Base-by-base conservation (phyloP, 2,888 invertebrate species). In the Sphaerophoria rueppellii region DNA sequence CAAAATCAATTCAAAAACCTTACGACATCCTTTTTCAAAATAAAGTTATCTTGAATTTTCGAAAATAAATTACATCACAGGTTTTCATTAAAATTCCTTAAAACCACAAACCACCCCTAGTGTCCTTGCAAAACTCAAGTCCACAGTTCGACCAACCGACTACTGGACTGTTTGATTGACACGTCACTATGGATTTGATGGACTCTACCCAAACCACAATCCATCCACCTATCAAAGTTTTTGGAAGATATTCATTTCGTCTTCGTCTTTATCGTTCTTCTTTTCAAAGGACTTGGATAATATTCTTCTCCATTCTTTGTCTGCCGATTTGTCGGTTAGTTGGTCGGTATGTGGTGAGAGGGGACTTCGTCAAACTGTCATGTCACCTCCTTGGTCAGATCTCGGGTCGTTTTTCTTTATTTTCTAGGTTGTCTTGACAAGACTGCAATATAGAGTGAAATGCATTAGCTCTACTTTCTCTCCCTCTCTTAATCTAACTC, bases 381-480 rank as follows among this genome's bases (percentile, higher is more conserved):
- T 24, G 24, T 24, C 24, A 24, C 24, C 24, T 24, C 24, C 24
- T 24, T 24, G 24, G 24, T 24, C 24, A 24, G 24, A 24, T 24
- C 24, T 24, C 24, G 24, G 24, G 24, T 24, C 24, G 24, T 24
- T 35, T 58, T 48, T 48, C 54, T 75, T 63, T 77, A 35, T 57
- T 43, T 82, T 71, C 74, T 75, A 55, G 73, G 73, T 73, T 77
- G 80, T 76, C 85, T 80, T 85, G 80, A 76, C 80, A 75, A 73
- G 73, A 58, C 65, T 80, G 80, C 80, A 85, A 80, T 85, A 73
- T 85, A 76, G 77, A 77, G 73, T 76, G 76, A 85, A 85, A 85
- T 85, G 76, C 85, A 85, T 85, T 85, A 85, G 76, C 75, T 67
- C 24, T 24, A 2, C 24, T n/a, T n/a, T 24, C 24, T 24, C 24